Conservation (phyloP, 2,888 invertebrate species). For the Drosophila rellima region DNA sequence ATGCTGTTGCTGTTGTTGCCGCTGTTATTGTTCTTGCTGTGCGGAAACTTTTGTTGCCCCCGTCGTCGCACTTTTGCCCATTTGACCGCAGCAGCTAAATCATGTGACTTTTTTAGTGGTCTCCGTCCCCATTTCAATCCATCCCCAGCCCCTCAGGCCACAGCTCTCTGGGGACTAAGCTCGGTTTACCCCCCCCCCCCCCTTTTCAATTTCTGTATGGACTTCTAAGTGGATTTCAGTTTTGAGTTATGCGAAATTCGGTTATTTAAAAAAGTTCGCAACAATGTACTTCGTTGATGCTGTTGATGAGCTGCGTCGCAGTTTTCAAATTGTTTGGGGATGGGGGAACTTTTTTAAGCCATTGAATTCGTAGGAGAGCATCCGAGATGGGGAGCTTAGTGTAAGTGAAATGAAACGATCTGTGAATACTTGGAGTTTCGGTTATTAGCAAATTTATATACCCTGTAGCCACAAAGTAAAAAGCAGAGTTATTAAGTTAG, state of each 20-base stretch:
- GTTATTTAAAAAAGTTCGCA: conserved; percentile 68
- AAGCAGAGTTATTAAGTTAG: neutral
- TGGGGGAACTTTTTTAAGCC: conserved; percentile 21
- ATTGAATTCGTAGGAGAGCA: conserved; percentile 26
- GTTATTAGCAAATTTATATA: conserved; percentile 5
- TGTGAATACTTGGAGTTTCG: conserved; percentile 9
- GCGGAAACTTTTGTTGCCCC: conserved; percentile 68
- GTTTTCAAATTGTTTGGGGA: conserved; percentile 40
- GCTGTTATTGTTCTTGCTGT: conserved; percentile 59
- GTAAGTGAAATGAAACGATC: conserved; percentile 26
- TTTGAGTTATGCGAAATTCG: conserved; percentile 75
- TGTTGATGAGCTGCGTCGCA: conserved; percentile 58
- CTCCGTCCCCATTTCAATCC: conserved; percentile 20
- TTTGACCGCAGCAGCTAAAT: conserved; percentile 70
- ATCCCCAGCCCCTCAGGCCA: neutral
- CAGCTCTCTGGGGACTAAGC: conserved; percentile 16
- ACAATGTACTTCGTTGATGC: conserved; percentile 73
- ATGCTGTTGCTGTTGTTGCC: conserved; percentile 26
- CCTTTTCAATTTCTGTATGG: conserved; percentile 23
- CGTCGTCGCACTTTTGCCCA: conserved; percentile 55
- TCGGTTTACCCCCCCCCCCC: conserved; percentile 17
- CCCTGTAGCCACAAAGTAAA: neutral
- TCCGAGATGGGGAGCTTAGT: neutral
- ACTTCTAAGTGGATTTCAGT: conserved; percentile 61
- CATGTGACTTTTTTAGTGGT: conserved; percentile 76